Evolutionary conservation across 2,113 vertebrate species (phyloP).

Genomic region (Naja naja): DNA sequence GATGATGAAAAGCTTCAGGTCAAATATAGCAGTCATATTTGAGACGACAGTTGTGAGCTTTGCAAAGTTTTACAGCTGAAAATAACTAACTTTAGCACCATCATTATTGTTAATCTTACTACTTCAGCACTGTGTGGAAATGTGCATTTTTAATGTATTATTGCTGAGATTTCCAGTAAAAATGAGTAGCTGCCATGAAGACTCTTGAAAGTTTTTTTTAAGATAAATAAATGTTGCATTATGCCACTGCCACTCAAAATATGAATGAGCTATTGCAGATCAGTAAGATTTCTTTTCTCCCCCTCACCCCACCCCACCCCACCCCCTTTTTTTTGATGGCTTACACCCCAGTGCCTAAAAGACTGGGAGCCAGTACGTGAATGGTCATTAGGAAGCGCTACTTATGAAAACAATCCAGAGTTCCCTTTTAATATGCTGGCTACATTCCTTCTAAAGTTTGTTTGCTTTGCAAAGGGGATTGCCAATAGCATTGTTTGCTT

Average conservation of each 20-base stretch:
- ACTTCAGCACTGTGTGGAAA: not conserved
- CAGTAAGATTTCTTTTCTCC: not conserved
- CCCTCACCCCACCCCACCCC: fast-evolving
- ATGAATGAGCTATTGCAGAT: not conserved
- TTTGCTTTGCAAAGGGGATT: conserved; percentile 13
- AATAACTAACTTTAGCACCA: not conserved
- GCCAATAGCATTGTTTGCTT: conserved; percentile 20
- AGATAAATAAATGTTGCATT: not conserved
- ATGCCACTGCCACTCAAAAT: not conserved
- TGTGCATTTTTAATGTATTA: not conserved
- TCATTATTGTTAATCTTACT: not conserved
- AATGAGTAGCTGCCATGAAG: not conserved
- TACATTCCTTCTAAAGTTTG: conserved; percentile 14
- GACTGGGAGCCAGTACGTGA: not conserved
- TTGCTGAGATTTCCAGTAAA: not conserved
- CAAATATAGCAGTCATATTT: not conserved
- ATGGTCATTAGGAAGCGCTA: not conserved
- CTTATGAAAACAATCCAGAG: not conserved
- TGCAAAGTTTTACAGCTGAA: not conserved
- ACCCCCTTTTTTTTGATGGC: not conserved
- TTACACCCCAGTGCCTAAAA: not conserved
- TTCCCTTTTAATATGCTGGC: not conserved
- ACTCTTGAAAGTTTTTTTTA: too few species aligned
- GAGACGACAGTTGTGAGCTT: not conserved
- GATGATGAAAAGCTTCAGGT: not conserved